A percentile compares a stretch with the other conserved stretches of the same genome.
These are phyloP conservation scores for Ellobius talpinus DNA, from an alignment of 2,113 vertebrate species.

Conservation along the genomic window DNA sequence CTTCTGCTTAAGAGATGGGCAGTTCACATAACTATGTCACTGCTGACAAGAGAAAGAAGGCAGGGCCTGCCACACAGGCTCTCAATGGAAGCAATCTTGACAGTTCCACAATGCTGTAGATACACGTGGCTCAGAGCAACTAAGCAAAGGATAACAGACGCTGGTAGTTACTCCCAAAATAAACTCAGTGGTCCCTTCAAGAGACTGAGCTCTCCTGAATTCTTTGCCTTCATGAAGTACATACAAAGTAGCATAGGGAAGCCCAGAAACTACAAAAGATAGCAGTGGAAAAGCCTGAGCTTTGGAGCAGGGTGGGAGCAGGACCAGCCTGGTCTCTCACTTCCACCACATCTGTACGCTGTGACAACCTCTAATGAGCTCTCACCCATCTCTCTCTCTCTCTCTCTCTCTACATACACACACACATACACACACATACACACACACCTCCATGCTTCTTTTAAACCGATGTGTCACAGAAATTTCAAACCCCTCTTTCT, in stretches of 20 bases:
- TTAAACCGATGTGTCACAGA: not conserved
- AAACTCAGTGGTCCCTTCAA: not conserved
- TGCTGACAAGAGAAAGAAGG: not conserved
- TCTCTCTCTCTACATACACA: too few species aligned
- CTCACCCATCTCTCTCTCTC: not conserved
- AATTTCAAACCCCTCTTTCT: not conserved
- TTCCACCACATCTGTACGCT: fast-evolving
- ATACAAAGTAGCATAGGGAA: not conserved
- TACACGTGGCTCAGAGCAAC: not conserved
- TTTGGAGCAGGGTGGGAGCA: not conserved
- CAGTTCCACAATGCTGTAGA: not conserved
- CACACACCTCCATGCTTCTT: not conserved
- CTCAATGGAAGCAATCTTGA: not conserved
- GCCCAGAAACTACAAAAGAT: not conserved
- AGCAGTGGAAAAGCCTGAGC: not conserved
- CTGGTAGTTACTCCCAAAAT: not conserved
- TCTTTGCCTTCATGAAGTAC: not conserved
- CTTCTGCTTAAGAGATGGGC: constrained; percentile 31
- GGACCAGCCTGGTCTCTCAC: not conserved
- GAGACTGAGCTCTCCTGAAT: not conserved
- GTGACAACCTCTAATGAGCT: not conserved
- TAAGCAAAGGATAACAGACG: not conserved
- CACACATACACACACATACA: too few species aligned
- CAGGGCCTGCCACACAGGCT: not conserved
- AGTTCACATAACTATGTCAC: not conserved